These are phyloP conservation scores for Rhinogobius similis DNA, from an alignment of 2,113 vertebrate species.

Conservation along the genomic window DNA sequence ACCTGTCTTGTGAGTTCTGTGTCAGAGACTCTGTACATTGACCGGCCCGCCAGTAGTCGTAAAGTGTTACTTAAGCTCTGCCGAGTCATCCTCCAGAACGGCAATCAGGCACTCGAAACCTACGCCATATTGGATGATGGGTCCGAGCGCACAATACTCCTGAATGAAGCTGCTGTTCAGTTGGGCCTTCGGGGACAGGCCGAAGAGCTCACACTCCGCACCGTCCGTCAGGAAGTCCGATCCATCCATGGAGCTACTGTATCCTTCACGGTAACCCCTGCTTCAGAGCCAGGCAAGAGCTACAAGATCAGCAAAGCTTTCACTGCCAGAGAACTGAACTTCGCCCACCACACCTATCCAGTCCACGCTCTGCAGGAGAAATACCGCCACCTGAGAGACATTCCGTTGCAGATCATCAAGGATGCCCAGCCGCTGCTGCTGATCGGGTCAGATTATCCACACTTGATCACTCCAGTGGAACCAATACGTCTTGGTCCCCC, in stretches of 20 bases:
- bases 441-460: background rate
- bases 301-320: background rate
- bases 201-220: background rate
- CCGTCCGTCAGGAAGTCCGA: background rate
- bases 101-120: no score
- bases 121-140: no score
- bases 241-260: background rate
- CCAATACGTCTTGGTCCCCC: no score
- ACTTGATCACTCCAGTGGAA: background rate
- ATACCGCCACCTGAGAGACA: background rate
- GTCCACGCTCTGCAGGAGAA: background rate
- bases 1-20: slow-evolving; percentile 4
- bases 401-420: background rate
- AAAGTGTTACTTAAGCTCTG: background rate
- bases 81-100: no score
- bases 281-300: background rate
- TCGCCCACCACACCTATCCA: background rate
- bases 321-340: background rate
- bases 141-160: no score
- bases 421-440: background rate
- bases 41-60: background rate
- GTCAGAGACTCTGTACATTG: slow-evolving; percentile 2
- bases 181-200: no score
- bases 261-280: no score
- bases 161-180: no score